Base-by-base conservation (phyloP, 2,888 invertebrate genomes). In the Archips xylosteana region DNA sequence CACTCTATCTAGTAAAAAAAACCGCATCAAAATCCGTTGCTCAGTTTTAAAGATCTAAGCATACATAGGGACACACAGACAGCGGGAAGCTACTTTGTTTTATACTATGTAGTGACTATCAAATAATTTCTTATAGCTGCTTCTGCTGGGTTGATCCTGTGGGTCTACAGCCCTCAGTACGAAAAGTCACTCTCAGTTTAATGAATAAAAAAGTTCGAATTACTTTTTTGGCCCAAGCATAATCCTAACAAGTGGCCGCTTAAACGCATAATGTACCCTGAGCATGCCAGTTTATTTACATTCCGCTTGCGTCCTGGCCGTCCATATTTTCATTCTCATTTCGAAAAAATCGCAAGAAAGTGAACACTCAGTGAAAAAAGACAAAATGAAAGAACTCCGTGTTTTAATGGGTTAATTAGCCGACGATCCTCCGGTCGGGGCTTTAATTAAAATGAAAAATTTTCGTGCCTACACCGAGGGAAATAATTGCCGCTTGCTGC, bases 331-430 rank as follows among this genome's bases (percentile, higher is more conserved):
- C 81, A 81, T 85, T 86, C 88, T 88, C 85, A 85, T 90, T 92
- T 87, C 82, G 82, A 86, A 89, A 39, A 71, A 89, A 91, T 90
- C 89, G 85, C 87, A 89, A 92, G 89, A 92, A 91, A 91, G 89
- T 89, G 90, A 91, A 89, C 89, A 88, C 80, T 87, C 80, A 78
- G 81, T 81, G 84, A 87, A 90, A 85, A 92, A 91, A 91, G 88
- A 89, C 87, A 87, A 87, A 92, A 94, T 88, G 87, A 89, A 90
- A 89, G 87, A 82, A 92, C 88, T 89, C 92, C 89, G 90, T 90
- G 89, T 93, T 94, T 92, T 94, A 94, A 94, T 94, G 92, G 92
- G 92, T 93, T 92, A 94, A 94, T 94, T 94, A 94, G 94, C 89
- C 88, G 86, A 85, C 91, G 92, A 94, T 92, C 89, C 93, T 84